Conservation (phyloP, 2,888 invertebrate genomes). For the Myathropa florea region DNA sequence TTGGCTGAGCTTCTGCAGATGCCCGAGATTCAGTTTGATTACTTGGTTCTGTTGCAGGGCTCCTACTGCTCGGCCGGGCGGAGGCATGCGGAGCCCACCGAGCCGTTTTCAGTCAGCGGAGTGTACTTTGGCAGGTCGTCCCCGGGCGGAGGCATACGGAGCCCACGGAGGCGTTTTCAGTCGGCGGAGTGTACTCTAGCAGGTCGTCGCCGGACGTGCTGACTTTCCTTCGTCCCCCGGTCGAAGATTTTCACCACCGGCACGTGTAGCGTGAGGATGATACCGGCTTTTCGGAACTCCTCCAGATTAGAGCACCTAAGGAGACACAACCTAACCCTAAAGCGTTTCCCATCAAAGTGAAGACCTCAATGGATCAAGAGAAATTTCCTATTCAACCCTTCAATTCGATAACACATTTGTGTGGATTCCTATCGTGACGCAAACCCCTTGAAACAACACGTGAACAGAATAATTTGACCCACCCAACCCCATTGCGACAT, state of each 20-base stretch:
- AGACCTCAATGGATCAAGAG: not conserved
- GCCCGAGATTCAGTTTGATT: conserved; percentile 79
- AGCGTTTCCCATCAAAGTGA: not conserved
- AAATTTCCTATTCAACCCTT: not conserved
- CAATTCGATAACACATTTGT: not conserved
- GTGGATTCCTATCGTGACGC: not conserved
- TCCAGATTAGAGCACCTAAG: conserved; percentile 73
- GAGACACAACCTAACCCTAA: too few relatives aligned
- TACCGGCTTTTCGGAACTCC: conserved; percentile 81
- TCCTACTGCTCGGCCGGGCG: conserved; percentile 73
- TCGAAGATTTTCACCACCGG: conserved; percentile 79
- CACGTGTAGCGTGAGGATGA: conserved; percentile 66
- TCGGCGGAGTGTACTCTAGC: conserved; percentile 36
- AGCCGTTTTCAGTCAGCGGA: conserved; percentile 73
- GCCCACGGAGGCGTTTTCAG: conserved; percentile 76
- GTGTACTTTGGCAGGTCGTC: conserved; percentile 57
- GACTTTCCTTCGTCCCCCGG: conserved; percentile 72
- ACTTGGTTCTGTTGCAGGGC: conserved; percentile 72
- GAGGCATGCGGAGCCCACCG: conserved; percentile 77
- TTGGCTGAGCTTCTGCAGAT: conserved; percentile 69
- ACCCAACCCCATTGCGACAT: too few relatives aligned
- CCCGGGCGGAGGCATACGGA: too few relatives aligned
- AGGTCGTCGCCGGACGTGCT: conserved; percentile 60
- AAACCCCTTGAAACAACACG: not conserved
- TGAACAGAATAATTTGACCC: not conserved